These are phyloP conservation scores for Chaunax sp. DNA, from an alignment of 2,797 vertebrate species.

Conservation along the genomic window DNA sequence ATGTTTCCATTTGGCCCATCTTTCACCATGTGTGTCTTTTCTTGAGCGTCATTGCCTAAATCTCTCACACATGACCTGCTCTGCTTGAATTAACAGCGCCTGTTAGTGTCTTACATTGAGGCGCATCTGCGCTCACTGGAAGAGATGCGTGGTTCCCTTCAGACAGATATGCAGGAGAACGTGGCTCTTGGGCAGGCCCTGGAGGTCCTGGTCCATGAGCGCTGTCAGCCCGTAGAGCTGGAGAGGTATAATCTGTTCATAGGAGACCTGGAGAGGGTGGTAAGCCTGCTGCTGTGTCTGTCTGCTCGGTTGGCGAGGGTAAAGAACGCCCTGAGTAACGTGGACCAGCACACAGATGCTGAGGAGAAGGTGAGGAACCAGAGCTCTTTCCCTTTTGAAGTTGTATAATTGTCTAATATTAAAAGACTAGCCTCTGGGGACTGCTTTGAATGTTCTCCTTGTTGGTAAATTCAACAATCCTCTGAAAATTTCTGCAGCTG, in stretches of 20 bases:
- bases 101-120: constrained; percentile 81
- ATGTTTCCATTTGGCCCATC: too few species aligned
- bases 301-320: constrained; percentile 92
- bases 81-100: constrained; percentile 72
- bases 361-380: constrained; percentile 90
- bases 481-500: neutral
- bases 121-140: constrained; percentile 79
- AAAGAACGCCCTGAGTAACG: constrained; percentile 88
- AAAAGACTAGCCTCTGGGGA: too few species aligned
- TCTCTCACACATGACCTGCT: neutral
- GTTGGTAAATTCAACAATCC: neutral
- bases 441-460: too few species aligned
- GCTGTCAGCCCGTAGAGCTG: constrained; percentile 86
- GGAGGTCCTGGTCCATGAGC: constrained; percentile 75
- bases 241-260: constrained; percentile 92
- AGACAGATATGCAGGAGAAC: constrained; percentile 76
- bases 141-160: constrained; percentile 73
- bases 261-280: constrained; percentile 94
- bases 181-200: constrained; percentile 66
- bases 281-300: constrained; percentile 92
- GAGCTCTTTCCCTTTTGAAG: neutral
- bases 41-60: neutral
- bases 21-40: neutral
- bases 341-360: constrained; percentile 81
- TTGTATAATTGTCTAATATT: too few species aligned